These are phyloP conservation scores for Pipistrellus nathusii DNA, from an alignment of 2,797 vertebrate genomes.

Conservation along the genomic window DNA sequence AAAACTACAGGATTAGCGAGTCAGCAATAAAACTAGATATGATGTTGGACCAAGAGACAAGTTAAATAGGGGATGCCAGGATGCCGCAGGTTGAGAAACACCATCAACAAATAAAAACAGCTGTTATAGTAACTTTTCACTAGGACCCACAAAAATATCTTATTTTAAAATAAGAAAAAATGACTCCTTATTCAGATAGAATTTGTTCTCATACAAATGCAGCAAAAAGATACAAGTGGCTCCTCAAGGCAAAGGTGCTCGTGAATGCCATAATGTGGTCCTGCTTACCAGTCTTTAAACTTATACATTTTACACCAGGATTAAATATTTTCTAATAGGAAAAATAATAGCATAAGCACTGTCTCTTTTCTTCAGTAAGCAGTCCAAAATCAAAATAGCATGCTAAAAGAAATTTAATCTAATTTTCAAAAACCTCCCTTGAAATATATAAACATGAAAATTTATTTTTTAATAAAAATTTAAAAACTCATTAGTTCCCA, in stretches of 20 bases:
- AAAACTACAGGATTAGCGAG: neutral
- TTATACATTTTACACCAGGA: neutral
- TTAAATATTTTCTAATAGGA: neutral
- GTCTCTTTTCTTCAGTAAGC: neutral
- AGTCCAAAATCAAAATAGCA: slow-evolving; percentile 40
- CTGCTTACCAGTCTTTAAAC: neutral
- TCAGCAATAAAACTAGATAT: neutral
- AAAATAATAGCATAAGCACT: slow-evolving; percentile 14
- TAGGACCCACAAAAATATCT: slow-evolving; percentile 7
- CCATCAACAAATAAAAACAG: neutral
- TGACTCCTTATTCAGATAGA: neutral
- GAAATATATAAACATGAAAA: neutral
- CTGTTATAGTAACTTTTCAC: neutral
- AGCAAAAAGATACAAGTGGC: neutral
- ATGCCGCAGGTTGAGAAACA: neutral
- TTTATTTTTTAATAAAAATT: slow-evolving; percentile 41
- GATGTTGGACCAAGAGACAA: neutral
- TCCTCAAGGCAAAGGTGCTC: neutral
- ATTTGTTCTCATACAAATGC: neutral
- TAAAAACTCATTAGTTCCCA: neutral
- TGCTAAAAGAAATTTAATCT: neutral
- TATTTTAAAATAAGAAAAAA: slow-evolving; percentile 55
- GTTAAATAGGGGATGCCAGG: neutral
- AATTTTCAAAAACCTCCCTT: slow-evolving; percentile 47
- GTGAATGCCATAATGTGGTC: neutral